Evolutionary conservation across 2,113 vertebrate genomes (phyloP).

Genomic region (Ornithorhynchus anatinus): DNA sequence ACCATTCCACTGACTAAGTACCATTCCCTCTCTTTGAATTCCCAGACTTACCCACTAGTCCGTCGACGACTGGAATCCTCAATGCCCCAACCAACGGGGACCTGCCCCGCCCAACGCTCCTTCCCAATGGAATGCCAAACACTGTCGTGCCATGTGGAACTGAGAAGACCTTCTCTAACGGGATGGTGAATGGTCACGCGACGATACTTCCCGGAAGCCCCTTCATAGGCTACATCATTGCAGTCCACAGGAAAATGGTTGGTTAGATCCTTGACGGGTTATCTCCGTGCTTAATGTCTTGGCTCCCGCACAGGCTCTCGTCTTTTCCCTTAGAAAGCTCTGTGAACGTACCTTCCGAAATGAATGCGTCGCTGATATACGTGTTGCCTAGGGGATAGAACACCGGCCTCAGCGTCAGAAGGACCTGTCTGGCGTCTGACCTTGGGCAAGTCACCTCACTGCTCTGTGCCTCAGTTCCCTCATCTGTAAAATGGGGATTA

Average conservation of each 20-base stretch:
- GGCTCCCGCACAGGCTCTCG: slow-evolving; percentile 3
- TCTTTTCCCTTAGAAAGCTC: slow-evolving; percentile 14
- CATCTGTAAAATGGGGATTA: too few relatives aligned
- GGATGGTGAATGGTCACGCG: slow-evolving; percentile 84
- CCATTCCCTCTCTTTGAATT: slow-evolving; percentile 41
- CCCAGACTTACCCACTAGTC: slow-evolving; percentile 63
- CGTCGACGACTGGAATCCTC: slow-evolving; percentile 76
- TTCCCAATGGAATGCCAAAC: slow-evolving; percentile 88
- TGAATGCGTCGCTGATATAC: too few relatives aligned
- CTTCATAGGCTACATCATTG: slow-evolving; percentile 95
- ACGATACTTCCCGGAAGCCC: slow-evolving; percentile 81
- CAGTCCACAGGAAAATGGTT: slow-evolving; percentile 98
- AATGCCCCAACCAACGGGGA: slow-evolving; percentile 74
- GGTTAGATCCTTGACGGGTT: slow-evolving; percentile 40
- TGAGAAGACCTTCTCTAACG: slow-evolving; percentile 76
- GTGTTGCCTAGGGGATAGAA: too few relatives aligned
- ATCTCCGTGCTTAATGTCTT: not conserved
- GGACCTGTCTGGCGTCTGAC: too few relatives aligned
- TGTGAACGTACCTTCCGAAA: not conserved
- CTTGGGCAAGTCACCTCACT: too few relatives aligned
- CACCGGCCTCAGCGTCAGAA: too few relatives aligned
- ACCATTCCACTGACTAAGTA: not conserved
- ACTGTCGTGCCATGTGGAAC: slow-evolving; percentile 80
- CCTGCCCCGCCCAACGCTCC: slow-evolving; percentile 71
- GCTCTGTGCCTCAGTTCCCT: too few relatives aligned